A percentile compares a stretch with the other conserved stretches of the same genome.
phyloP scores from a whole-genome alignment of 2,113 vertebrate genomes.

The Lagenorhynchus albirostris region DNA sequence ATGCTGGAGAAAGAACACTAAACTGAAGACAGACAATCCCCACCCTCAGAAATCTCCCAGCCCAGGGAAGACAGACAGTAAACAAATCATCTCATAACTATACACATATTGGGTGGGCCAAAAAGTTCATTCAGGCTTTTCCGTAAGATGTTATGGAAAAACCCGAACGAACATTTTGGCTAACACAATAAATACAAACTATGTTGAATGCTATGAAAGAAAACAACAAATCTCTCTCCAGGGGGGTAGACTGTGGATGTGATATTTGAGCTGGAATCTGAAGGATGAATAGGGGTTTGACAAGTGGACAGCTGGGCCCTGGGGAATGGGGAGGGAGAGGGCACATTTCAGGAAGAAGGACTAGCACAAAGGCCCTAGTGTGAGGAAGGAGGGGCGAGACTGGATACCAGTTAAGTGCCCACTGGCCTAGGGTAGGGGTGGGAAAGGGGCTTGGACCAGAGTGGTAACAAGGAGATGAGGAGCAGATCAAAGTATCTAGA shows the following conservation, averaged over 20 bases:
- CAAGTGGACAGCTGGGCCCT: neutral
- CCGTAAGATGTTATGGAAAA: no score
- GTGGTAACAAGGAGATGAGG: neutral
- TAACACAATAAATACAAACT: neutral
- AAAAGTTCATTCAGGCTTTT: no score
- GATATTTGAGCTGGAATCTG: neutral
- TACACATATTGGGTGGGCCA: neutral
- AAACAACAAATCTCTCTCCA: neutral
- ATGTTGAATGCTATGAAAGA: neutral
- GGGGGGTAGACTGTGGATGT: neutral
- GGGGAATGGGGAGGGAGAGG: neutral
- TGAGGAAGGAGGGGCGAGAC: neutral
- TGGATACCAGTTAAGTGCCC: neutral
- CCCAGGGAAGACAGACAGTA: neutral
- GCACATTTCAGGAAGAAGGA: neutral
- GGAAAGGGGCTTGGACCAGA: neutral
- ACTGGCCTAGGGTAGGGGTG: neutral
- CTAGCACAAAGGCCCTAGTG: neutral
- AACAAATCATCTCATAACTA: neutral
- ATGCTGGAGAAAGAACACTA: neutral
- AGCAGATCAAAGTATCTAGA: neutral
- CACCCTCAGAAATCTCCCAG: neutral
- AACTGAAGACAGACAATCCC: neutral
- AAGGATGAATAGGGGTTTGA: neutral
- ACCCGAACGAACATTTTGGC: no score